Base-by-base conservation (phyloP, 2,888 invertebrate species). In the Taphrorychus bicolor region DNA sequence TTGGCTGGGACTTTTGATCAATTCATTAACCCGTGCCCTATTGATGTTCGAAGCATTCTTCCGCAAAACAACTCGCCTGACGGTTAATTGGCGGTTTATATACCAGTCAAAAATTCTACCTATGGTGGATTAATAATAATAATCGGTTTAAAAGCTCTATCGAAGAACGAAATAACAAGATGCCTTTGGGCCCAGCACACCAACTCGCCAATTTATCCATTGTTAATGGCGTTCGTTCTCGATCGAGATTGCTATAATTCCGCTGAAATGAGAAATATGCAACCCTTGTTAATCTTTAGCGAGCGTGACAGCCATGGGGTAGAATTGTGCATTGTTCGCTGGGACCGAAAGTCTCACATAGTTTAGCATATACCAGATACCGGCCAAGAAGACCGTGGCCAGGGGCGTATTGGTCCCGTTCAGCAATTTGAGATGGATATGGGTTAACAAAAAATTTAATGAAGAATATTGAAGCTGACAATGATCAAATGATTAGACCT, bases 261-360 rank as follows among this genome's bases (percentile, higher is more conserved):
- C 40, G 41, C 23, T 40, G n/a, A 56, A 56, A 14, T n/a, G 22
- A 45, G 22, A 58, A 58, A 58, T 58, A 58, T 58, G 21, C 58
- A 41, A 58, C 58, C 58, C 58, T 45, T 58, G 45, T 58, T 58
- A 58, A 58, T 45, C 58, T 45, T 45, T 14, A 17, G 17, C 19
- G 45, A 58, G 18, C 58, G 58, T 58, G 58, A 58, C 45, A 58
- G 58, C 58, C 58, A 58, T 45, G 58, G 45, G 58, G 58, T 58
- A 58, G 58, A 58, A 21, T 45, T 24, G 42, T 42, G 58, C 58
- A 58, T 58, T 45, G 58, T 45, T 56, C 5, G 32, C 3, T 32
- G 41, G 56, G 56, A 56, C 32, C 40, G 56, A 56, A 56, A 56
- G 56, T 56, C n/a, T 53, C 56, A 18, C 24, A 40, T 32, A 48